Base-by-base conservation (phyloP, 2,888 invertebrate genomes). In the Volucella zonaria region DNA sequence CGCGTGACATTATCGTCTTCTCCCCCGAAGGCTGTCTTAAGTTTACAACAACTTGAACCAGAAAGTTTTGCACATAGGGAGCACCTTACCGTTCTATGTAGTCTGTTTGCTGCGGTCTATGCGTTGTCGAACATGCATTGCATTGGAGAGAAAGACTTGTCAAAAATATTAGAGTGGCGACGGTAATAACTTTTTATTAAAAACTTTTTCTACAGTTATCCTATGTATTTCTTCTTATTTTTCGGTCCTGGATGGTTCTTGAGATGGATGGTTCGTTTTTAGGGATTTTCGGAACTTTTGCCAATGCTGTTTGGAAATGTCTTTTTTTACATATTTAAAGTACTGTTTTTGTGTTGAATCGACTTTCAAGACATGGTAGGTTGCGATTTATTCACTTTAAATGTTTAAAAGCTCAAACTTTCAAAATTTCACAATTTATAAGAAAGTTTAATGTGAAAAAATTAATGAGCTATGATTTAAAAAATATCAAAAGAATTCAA, bases 181-280 rank as follows among this genome's bases (percentile, higher is more conserved):
- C 52, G 82, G 86, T 86, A 86, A 86, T 86, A 86, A 82, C 81
- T 86, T 86, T 82, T 86, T 86, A 86, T 86, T 86, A 86, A 86
- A 86, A 86, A 86, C 59, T 86, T 86, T 83, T 82, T 70, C 75
- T 75, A 76, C 80, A 79, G 42, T 40, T 68, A 49, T 73, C 56
- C 52, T 66, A 15, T 23, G 3, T 23, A 23, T 42, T 56, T 56
- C 42, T 18, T 66, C 43, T 52, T 61, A 52, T 56, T 68, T 64
- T 2, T 31, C 6, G 31, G 31, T 31, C 6, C 31, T 31, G 4
- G 31, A 6, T 6, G 31, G 31, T 68, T 43, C 18, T 43, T 52
- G 45, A 45, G 67, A 67, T 67, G 52, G 74, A 43, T 66, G 58
- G 62, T n/a, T 59, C 43, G 61, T 38, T 62, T 52, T 79, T 74